Base-by-base conservation (phyloP, 2,888 invertebrate species). In the Volucella inflata region DNA sequence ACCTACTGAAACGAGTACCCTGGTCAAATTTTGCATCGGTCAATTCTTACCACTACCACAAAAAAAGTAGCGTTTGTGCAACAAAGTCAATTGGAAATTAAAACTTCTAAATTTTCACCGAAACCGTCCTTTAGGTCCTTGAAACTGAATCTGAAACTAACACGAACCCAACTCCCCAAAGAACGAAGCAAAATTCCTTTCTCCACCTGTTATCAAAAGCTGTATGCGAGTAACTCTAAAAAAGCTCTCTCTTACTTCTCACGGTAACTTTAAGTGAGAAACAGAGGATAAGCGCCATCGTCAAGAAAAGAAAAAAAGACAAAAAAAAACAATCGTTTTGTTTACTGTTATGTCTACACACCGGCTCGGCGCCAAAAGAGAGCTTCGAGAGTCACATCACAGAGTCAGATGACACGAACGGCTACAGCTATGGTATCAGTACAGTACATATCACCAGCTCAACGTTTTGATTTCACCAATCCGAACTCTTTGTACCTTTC, bases 321-420 rank as follows among this genome's bases (percentile, higher is more conserved):
- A 30, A 30, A 6, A 30, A 36, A 65, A 70, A 21, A 16, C 57
- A 55, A 62, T 67, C 76, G 55, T 67, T 80, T 80, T 80, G 76
- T 80, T 85, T 85, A 85, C 84, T 62, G 84, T 85, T 85, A 85
- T 76, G 21, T 80, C 80, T 80, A 65, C 84, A 80, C 40, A 68
- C 79, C 75, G 51, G 65, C 16, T 11, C 55, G 84, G 79, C 76
- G 75, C 80, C 68, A 85, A 77, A 81, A 85, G 85, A 85, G 85
- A 85, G 50, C 68, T 21, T 51, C 21, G 30, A 30, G 6, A 30
- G 30, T 30, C 30, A 30, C 30, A 30, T 30, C 4, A 30, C 30
- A 30, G n/a, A n/a, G 30, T 30, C 6, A 30, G 30, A 30, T 30
- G 30, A 30, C 30, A 30, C 30, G 30, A 30, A 50, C 65, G 10